Evolutionary conservation across 1,140 invertebrate genomes (phyloP).

Genomic region (Lucilia cuprina): DNA sequence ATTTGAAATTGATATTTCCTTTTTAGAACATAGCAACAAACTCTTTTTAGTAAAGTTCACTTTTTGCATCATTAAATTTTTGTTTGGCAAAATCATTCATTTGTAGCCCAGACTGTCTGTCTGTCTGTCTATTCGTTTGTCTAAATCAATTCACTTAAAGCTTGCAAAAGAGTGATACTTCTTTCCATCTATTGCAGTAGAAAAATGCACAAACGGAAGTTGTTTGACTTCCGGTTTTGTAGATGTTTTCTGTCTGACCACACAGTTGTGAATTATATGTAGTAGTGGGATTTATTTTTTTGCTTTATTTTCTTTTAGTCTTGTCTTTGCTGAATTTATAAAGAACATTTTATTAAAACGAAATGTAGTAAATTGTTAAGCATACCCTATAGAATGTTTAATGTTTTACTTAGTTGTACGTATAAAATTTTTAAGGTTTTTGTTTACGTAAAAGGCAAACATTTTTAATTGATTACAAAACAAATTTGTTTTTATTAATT

Average conservation of each 20-base stretch:
- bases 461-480: too few species aligned
- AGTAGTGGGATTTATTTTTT: neutral
- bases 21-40: neutral
- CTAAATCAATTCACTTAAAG: neutral
- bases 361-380: too few species aligned
- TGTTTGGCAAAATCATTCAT: neutral
- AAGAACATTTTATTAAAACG: too few species aligned
- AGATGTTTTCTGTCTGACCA: neutral
- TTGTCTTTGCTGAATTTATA: too few species aligned
- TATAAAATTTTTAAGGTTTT: too few species aligned
- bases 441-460: too few species aligned
- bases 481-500: too few species aligned
- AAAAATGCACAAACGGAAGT: neutral
- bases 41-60: neutral
- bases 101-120: neutral
- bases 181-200: neutral
- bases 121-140: neutral
- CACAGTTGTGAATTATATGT: neutral
- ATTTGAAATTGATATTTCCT: neutral
- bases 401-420: too few species aligned
- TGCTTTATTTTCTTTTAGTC: too few species aligned
- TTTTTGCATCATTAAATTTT: neutral
- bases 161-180: neutral
- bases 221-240: neutral
- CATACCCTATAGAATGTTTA: too few species aligned